Percentiles rank a stretch among this genome's conserved stretches.
Conservation (phyloP, 2,888 invertebrate species). For the Melinaea marsaeus region DNA sequence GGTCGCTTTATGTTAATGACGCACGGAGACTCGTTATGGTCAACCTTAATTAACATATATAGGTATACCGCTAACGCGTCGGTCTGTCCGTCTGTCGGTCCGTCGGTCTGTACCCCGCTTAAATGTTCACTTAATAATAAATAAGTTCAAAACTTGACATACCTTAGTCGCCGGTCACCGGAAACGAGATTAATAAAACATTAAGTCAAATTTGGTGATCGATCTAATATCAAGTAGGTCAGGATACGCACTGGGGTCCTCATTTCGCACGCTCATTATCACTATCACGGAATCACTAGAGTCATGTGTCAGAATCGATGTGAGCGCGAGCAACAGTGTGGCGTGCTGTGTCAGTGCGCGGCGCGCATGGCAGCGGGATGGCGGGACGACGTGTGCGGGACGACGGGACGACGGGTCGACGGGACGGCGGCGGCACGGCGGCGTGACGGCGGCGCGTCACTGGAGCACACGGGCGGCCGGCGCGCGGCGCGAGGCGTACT, state of each 20-base stretch:
- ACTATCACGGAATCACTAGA: slow-evolving; percentile 32
- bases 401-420: slow-evolving; percentile 14
- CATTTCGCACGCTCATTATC: slow-evolving; percentile 35
- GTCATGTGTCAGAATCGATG: slow-evolving; percentile 31
- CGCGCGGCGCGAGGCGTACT: slow-evolving; percentile 61
- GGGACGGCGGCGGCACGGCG: slow-evolving; percentile 25
- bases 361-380: slow-evolving; percentile 48
- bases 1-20: slow-evolving; percentile 17
- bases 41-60: slow-evolving; percentile 14
- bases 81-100: not conserved
- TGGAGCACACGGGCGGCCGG: slow-evolving; percentile 52
- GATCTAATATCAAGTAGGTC: slow-evolving; percentile 42
- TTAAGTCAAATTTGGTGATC: slow-evolving; percentile 35
- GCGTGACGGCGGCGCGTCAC: slow-evolving; percentile 20
- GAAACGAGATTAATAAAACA: slow-evolving; percentile 31
- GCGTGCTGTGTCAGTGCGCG: slow-evolving; percentile 28
- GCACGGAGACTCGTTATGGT: slow-evolving; percentile 12
- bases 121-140: slow-evolving; percentile 17
- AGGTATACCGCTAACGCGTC: slow-evolving; percentile 9
- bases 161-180: slow-evolving; percentile 32
- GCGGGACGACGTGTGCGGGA: slow-evolving; percentile 50
- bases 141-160: slow-evolving; percentile 26
- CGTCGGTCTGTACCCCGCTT: slow-evolving; percentile 1
- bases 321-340: slow-evolving; percentile 53
- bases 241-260: slow-evolving; percentile 36